Conservation (phyloP, 2,113 vertebrate species). For the Lamprologus speciosus region DNA sequence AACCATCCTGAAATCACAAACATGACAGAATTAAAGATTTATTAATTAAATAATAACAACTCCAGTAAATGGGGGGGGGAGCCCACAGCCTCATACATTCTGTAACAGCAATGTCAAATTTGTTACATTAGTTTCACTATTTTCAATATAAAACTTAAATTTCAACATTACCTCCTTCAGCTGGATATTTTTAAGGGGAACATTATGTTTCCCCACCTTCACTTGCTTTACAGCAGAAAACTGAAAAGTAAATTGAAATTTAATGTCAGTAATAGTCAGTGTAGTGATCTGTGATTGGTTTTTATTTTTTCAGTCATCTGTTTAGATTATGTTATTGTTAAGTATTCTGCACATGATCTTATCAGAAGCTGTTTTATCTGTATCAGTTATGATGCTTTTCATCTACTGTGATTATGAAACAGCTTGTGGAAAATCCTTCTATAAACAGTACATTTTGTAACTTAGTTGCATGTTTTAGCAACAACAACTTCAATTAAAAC, state of each 20-base stretch:
- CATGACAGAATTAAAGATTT: too few relatives aligned
- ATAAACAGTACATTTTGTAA: not conserved
- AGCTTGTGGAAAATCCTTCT: not conserved
- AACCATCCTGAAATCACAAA: too few relatives aligned
- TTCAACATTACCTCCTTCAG: not conserved
- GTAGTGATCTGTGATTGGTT: not conserved
- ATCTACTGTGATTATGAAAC: not conserved
- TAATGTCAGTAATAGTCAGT: not conserved
- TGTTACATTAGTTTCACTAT: not conserved
- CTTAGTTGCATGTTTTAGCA: not conserved
- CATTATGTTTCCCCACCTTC: not conserved
- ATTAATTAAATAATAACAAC: too few relatives aligned
- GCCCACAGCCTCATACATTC: not conserved
- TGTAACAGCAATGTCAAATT: not conserved
- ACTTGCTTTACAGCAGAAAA: not conserved
- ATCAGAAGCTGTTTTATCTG: not conserved
- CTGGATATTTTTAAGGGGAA: not conserved
- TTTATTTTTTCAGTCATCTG: not conserved
- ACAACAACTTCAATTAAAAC: not conserved
- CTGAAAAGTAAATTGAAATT: not conserved
- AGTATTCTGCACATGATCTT: not conserved
- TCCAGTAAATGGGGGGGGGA: rapidly evolving
- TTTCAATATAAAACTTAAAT: not conserved
- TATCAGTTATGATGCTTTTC: not conserved
- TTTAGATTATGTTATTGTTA: not conserved